These are phyloP conservation scores for Agrypnus murinus DNA, from an alignment of 2,888 invertebrate genomes.

Conservation along the genomic window DNA sequence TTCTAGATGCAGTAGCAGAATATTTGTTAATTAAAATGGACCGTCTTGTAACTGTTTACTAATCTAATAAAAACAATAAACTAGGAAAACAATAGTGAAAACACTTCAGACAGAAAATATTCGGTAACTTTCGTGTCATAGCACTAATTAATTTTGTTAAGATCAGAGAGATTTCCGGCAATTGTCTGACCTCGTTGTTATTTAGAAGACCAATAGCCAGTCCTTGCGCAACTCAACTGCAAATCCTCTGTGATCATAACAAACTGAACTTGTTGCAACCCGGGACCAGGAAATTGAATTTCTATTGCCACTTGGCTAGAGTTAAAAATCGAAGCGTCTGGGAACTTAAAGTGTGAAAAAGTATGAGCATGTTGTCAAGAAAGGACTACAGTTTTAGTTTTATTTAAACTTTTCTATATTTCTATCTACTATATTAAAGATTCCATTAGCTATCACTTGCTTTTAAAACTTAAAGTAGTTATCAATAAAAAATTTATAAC, in stretches of 20 bases:
- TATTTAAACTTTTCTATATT: slow-evolving; percentile 1
- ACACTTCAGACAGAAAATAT: slow-evolving; percentile 32
- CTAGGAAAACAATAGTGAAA: slow-evolving; percentile 24
- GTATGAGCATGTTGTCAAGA: slow-evolving; percentile 16
- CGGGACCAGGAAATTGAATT: slow-evolving; percentile 30
- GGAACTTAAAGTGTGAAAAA: slow-evolving; percentile 18
- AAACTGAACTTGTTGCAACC: slow-evolving; percentile 29
- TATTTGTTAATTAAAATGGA: background rate
- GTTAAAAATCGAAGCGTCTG: slow-evolving; percentile 32
- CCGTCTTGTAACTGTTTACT: slow-evolving; percentile 31
- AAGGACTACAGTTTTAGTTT: slow-evolving; percentile 20
- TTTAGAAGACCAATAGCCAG: slow-evolving; percentile 3
- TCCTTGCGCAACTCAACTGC: background rate
- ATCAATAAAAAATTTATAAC: no score
- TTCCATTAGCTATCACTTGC: no score
- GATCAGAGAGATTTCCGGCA: slow-evolving; percentile 28
- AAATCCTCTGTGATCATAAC: slow-evolving; percentile 19
- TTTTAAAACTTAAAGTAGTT: no score
- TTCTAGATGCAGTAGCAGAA: background rate
- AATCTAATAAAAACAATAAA: slow-evolving; percentile 24
- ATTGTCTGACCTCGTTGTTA: slow-evolving; percentile 23
- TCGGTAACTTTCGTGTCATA: slow-evolving; percentile 34
- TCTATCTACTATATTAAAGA: no score
- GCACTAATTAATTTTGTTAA: slow-evolving; percentile 41
- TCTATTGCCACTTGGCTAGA: slow-evolving; percentile 25